Conservation (phyloP, 2,113 vertebrate genomes). For the Myrmophylax atrothorax region DNA sequence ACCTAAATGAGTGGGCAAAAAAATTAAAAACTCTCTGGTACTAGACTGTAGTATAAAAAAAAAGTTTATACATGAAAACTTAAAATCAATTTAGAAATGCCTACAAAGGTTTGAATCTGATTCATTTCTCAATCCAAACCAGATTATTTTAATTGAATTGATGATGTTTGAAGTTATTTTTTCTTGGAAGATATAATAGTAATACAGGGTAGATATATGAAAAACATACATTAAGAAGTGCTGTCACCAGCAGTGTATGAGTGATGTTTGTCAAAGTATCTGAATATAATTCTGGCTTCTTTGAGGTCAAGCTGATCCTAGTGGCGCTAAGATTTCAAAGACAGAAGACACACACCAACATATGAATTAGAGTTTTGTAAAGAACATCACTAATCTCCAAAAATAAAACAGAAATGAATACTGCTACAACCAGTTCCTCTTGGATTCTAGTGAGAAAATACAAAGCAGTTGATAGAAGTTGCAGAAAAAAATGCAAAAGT, state of each 20-base stretch:
- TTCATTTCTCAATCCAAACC: not conserved
- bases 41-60: not conserved
- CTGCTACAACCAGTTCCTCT: not conserved
- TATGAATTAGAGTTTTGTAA: not conserved
- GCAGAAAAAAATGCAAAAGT: not conserved
- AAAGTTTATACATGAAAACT: not conserved
- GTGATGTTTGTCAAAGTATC: not conserved
- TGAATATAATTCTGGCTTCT: not conserved
- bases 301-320: not conserved
- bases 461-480: not conserved
- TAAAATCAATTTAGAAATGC: not conserved
- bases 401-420: not conserved
- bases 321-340: not conserved
- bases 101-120: not conserved
- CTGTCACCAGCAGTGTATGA: not conserved
- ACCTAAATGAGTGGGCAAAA: not conserved
- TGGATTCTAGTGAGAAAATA: not conserved
- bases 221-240: not conserved
- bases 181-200: not conserved
- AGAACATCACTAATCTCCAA: not conserved
- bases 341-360: not conserved
- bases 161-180: not conserved
- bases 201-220: not conserved
- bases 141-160: not conserved
- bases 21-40: not conserved